A percentile compares a stretch with the other conserved stretches of the same genome.
Evolutionary conservation across 2,113 vertebrate species (phyloP).

Genomic region (Anoplopoma fimbria): DNA sequence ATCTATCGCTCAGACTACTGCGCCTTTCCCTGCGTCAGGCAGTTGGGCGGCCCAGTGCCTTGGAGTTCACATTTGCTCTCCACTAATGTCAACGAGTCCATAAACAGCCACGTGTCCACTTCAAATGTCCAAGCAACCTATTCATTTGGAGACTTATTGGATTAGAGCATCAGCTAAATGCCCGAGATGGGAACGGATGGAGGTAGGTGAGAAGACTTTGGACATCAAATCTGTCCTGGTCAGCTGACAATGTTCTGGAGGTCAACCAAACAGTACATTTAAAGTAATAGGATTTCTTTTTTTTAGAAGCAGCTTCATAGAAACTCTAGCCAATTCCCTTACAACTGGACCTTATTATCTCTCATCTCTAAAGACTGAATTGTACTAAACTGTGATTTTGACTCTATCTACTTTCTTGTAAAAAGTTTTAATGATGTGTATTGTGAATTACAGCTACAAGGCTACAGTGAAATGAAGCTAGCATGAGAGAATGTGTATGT

Average conservation of each 20-base stretch:
- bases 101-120: constrained; percentile 23
- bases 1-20: constrained; percentile 51
- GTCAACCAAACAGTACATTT: constrained; percentile 5
- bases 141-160: background rate
- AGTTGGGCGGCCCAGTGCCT: constrained; percentile 7
- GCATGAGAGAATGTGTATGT: background rate
- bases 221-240: background rate
- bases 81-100: constrained; percentile 32
- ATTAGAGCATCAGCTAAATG: background rate
- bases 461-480: background rate
- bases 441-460: background rate
- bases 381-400: background rate
- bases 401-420: background rate
- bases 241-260: constrained; percentile 7
- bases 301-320: background rate
- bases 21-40: constrained; percentile 16
- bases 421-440: background rate
- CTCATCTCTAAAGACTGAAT: background rate
- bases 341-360: background rate
- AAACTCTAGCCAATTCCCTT: background rate
- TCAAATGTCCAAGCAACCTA: background rate
- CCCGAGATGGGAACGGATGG: background rate
- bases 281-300: background rate
- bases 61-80: constrained; percentile 24
- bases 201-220: background rate